Base-by-base conservation (phyloP, 1,140 invertebrate genomes). In the Bombus waltoni region DNA sequence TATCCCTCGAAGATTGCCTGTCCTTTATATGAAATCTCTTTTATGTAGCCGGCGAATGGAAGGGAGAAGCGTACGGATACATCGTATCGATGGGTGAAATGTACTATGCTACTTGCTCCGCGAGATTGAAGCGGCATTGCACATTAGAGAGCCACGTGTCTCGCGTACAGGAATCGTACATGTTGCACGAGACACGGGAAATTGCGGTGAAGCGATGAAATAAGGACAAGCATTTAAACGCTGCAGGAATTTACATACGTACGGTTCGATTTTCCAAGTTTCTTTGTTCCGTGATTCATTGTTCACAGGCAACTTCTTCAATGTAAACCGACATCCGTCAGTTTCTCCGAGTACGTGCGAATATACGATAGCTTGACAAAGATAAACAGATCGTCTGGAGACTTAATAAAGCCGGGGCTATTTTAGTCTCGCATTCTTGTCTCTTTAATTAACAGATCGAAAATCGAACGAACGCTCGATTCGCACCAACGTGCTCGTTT, bases 1-100 rank as follows among this genome's bases (percentile, higher is more conserved):
- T 85, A 85, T 85, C 84, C 71, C 62, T 10, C 10, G 13, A 42
- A 85, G 76, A 85, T 85, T 80, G 76, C 76, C 28, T 42, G 68
- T 65, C 77, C 77, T 80, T 80, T 85, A 65, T 80, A 22, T 9
- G 53, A 62, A 53, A 65, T 85, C 76, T 53, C 68, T 25, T 80
- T 85, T 80, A 73, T 53, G 57, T 62, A 18, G 40, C 42, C 38
- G 47, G 6, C 47, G 75, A 53, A 80, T 32, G 42, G 57, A 40
- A 35, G n/a, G 78, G n/a, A 65, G 75, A 44, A 32, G 59, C 15
- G n/a, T 32, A 8, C 22, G n/a, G 40, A 35, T 57, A 74, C 35
- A 6, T 66, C 9, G 75, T 79, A 79, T 79, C 57, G 77, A 73
- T 73, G 68, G 18, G 22, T 38, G 18, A 40, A 72, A 38, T n/a